phyloP scores from a whole-genome alignment of 2,797 vertebrate species.

The Siniperca undulata region DNA sequence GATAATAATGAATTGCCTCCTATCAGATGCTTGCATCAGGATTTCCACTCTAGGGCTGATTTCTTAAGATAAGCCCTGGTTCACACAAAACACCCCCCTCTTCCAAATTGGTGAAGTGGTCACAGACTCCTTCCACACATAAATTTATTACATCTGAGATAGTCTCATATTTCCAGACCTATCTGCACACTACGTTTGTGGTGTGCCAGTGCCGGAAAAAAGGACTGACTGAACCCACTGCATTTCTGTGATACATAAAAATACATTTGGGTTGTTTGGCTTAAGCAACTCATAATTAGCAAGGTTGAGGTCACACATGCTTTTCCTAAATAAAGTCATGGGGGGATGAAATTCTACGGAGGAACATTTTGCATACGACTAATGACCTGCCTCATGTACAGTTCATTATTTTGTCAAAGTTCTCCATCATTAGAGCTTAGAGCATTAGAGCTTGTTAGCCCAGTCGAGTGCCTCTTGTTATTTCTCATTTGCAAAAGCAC shows the following conservation, averaged over 20 bases:
- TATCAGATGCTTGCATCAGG: slow-evolving; percentile 22
- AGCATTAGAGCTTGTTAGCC: not conserved
- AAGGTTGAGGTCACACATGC: not conserved
- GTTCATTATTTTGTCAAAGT: slow-evolving; percentile 7
- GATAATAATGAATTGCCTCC: not conserved
- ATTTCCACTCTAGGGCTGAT: slow-evolving; percentile 32
- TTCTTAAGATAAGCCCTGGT: slow-evolving; percentile 9
- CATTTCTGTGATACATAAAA: slow-evolving; percentile 14
- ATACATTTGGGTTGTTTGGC: not conserved
- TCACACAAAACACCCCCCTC: slow-evolving; percentile 1
- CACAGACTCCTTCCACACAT: slow-evolving; percentile 13
- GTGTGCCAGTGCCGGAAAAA: slow-evolving; percentile 18
- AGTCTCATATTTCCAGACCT: slow-evolving; percentile 4
- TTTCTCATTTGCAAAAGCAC: not conserved
- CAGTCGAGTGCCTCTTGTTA: not conserved
- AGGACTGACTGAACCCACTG: slow-evolving; percentile 22
- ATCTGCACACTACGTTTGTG: slow-evolving; percentile 35
- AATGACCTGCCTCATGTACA: not conserved
- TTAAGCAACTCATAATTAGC: slow-evolving; percentile 22
- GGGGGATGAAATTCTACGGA: not conserved
- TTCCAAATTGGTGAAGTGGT: slow-evolving; percentile 7
- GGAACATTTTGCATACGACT: not conserved
- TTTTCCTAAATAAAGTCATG: slow-evolving; percentile 5
- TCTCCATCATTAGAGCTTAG: not conserved
- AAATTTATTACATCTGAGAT: slow-evolving; percentile 1